These are phyloP conservation scores for Acronicta leporina DNA, from an alignment of 2,888 invertebrate species.

Conservation along the genomic window DNA sequence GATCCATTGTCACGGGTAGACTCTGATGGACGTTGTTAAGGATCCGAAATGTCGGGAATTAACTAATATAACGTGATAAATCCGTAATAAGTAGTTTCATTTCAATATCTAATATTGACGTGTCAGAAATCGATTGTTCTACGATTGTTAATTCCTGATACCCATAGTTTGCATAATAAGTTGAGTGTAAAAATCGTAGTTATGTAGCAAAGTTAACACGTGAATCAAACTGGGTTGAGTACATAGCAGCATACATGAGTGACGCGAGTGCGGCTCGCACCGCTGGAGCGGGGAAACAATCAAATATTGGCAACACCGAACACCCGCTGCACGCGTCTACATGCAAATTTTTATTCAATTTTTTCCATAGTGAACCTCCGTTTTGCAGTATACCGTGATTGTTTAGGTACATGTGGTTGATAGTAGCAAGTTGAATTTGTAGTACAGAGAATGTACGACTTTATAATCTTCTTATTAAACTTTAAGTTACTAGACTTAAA, in stretches of 20 bases:
- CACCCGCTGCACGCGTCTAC: conserved; percentile 35
- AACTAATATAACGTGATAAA: too few relatives aligned
- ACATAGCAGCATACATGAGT: conserved; percentile 47
- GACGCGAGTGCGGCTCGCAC: conserved; percentile 52
- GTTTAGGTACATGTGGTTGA: conserved; percentile 22
- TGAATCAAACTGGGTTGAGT: conserved; percentile 31
- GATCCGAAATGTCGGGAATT: too few relatives aligned
- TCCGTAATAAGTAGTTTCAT: too few relatives aligned
- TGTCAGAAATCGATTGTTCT: too few relatives aligned
- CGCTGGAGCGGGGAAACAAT: conserved; percentile 61
- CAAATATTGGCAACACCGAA: conserved; percentile 59
- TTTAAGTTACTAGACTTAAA: too few relatives aligned
- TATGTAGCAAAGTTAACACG: conserved; percentile 34
- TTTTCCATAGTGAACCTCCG: conserved; percentile 29
- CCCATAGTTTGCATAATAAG: conserved; percentile 4
- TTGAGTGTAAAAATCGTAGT: conserved; percentile 27
- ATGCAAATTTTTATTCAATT: conserved; percentile 47
- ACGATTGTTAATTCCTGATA: neutral
- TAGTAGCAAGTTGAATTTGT: conserved; percentile 1
- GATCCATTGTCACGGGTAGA: too few relatives aligned
- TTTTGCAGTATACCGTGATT: conserved; percentile 25
- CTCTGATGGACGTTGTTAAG: too few relatives aligned
- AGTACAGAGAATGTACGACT: too few relatives aligned
- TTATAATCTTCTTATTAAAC: too few relatives aligned
- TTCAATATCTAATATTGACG: too few relatives aligned